Evolutionary conservation across 1,140 invertebrate species (phyloP).

Genomic region (Zeugodacus cucurbitae): DNA sequence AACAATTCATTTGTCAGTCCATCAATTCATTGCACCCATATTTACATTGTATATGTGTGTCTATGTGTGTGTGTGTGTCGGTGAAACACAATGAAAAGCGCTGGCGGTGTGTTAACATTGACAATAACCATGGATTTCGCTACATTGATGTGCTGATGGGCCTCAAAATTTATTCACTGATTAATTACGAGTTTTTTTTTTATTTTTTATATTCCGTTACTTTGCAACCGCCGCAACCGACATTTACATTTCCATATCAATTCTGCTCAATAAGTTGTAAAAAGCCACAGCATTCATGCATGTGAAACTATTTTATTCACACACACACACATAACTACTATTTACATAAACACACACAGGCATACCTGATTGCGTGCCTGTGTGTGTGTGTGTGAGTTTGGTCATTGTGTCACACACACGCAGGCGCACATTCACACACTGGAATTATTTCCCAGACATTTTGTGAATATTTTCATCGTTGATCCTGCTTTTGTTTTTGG

Average conservation of each 20-base stretch:
- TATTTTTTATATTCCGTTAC: too few species aligned
- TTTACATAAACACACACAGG: not conserved
- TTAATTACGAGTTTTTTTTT: not conserved
- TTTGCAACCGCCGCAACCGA: not conserved
- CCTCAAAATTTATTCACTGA: constrained; percentile 3
- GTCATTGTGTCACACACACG: not conserved
- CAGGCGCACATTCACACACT: not conserved
- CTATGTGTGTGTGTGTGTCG: not conserved
- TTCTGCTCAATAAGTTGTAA: not conserved
- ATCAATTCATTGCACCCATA: too few species aligned
- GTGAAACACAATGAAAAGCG: not conserved
- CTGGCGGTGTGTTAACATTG: not conserved
- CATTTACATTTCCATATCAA: not conserved
- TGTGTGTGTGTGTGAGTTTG: not conserved
- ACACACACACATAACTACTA: not conserved
- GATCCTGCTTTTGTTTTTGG: not conserved
- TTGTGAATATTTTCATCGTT: not conserved
- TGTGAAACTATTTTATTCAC: not conserved
- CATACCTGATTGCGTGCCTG: too few species aligned
- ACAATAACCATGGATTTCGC: not conserved
- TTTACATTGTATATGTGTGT: not conserved
- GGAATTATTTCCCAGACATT: not conserved
- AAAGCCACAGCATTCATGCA: not conserved
- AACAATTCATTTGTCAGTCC: too few species aligned
- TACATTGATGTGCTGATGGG: not conserved